Base-by-base conservation (phyloP, 2,797 vertebrate genomes). In the Oceanodroma leucorhoa region DNA sequence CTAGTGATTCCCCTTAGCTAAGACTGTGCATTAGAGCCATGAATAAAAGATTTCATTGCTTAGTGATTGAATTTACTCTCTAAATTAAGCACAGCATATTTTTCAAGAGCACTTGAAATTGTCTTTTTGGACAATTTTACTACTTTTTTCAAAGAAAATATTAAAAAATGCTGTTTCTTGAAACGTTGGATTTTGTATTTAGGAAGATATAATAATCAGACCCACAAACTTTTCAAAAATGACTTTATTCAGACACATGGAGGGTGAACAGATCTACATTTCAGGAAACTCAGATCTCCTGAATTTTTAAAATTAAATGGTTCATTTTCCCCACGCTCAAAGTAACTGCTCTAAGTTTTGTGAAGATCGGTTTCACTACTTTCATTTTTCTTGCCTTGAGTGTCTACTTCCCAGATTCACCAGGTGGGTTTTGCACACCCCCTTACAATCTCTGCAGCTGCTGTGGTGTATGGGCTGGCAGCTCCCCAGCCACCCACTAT, bases 361-460 rank as follows among this genome's bases (percentile, higher is more conserved):
- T 48, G 21, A 89, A 78, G 30, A 53, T 32, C 54, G 5, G 18
- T 78, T 81, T 57, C 5, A 6, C 5, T 65, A 22, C 50, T 91
- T 95, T 89, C 24, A 16, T 69, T 93, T 89, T 91, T 83, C 45
- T 80, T 58, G 34, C 60, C 36, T 9, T 80, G 23, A 29, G 32
- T 67, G 5, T 36, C 79, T 83, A 46, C 69, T 97, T 97, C 89
- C 58, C 40, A 78, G 26, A 89, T 88, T 88, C 32, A 67, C 30
- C 87, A 95, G 89, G 70, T 95, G 94, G 82, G 14, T 46, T 95
- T 87, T 72, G 11, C 58, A 34, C 34, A 77, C 57, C 26, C 6
- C 38, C 5, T 57, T 75, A 15, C 12, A 19, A 22, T 12, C 14
- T 55, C 78, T 87, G 43, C 85, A 96, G 72, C 92, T 95, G 95